Evolutionary conservation across 2,113 vertebrate species (phyloP).

Genomic region (Bolborhynchus lineola): DNA sequence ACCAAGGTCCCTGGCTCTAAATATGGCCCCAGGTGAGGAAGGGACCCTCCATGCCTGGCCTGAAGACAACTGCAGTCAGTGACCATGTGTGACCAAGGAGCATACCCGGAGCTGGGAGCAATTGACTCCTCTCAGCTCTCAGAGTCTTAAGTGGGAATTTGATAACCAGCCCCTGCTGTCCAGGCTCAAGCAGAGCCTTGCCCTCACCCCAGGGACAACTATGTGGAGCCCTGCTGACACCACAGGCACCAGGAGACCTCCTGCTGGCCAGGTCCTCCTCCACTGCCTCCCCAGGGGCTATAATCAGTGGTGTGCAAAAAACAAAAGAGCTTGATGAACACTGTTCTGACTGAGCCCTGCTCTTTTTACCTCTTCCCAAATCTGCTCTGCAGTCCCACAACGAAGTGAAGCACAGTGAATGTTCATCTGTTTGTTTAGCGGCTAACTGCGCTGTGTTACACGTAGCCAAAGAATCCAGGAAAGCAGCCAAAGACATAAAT

Average conservation of each 20-base stretch:
- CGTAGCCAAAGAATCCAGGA: slow-evolving; percentile 39
- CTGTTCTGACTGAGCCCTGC: neutral
- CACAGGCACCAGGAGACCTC: neutral
- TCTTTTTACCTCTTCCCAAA: neutral
- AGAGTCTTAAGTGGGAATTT: neutral
- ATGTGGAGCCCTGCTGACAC: fast-evolving
- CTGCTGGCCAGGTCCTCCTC: neutral
- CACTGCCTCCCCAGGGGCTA: neutral
- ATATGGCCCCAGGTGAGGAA: neutral
- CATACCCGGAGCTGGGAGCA: neutral
- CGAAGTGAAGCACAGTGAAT: neutral
- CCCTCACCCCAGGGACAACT: neutral
- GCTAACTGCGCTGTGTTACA: neutral
- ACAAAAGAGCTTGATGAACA: neutral
- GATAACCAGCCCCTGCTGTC: neutral
- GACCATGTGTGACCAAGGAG: neutral
- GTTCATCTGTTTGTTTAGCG: slow-evolving; percentile 34
- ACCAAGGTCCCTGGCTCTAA: neutral
- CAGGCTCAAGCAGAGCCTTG: neutral
- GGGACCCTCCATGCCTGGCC: neutral
- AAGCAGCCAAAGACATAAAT: slow-evolving; percentile 45
- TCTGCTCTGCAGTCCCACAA: neutral
- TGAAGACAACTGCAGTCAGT: neutral
- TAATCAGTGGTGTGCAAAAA: neutral
- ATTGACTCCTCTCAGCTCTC: neutral